Evolutionary conservation across 2,113 vertebrate species (phyloP).

Genomic region (Callospermophilus lateralis): DNA sequence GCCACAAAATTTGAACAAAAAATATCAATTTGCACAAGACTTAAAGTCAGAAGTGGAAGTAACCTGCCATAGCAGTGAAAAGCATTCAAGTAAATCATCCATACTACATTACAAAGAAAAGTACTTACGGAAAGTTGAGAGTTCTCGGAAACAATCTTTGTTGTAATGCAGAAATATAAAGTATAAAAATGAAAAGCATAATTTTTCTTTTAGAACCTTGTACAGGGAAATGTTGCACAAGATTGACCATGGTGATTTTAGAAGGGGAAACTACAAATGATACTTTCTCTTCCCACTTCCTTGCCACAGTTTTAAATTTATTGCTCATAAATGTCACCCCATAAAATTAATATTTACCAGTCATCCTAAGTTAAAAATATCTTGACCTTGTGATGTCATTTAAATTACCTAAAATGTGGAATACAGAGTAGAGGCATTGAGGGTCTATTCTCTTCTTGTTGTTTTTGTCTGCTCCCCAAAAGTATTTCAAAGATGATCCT

Average conservation of each 20-base stretch:
- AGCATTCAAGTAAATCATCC: not conserved
- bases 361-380: not conserved
- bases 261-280: not conserved
- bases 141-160: not conserved
- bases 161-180: not conserved
- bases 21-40: not conserved
- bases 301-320: not conserved
- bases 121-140: not conserved
- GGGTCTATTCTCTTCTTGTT: not conserved
- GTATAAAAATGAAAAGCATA: not conserved
- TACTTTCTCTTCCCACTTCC: not conserved
- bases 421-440: not conserved
- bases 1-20: not conserved
- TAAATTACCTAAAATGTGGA: not conserved
- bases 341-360: not conserved
- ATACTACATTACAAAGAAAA: not conserved
- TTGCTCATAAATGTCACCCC: not conserved
- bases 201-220: not conserved
- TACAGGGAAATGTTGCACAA: not conserved
- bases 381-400: not conserved
- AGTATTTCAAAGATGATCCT: not conserved
- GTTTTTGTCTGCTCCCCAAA: not conserved
- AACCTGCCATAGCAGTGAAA: not conserved
- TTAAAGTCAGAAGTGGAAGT: not conserved
- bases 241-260: not conserved